A percentile compares a stretch with the other conserved stretches of the same genome.
Conservation (phyloP, 2,797 vertebrate species). For the Mus minutoides region DNA sequence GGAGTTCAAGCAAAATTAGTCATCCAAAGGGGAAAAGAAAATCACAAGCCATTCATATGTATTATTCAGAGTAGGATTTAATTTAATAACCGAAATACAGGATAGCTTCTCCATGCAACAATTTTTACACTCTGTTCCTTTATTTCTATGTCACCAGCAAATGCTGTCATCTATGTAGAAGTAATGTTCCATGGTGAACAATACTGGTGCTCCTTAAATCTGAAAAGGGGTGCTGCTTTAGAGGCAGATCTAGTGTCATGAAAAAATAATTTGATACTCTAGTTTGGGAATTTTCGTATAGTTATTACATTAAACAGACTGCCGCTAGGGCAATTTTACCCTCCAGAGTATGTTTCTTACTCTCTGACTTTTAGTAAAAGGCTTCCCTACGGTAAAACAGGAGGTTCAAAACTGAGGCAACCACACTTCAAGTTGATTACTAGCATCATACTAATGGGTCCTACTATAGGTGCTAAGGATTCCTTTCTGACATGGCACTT, state of each 20-base stretch:
- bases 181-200: neutral
- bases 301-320: neutral
- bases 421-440: neutral
- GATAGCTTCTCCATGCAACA: constrained; percentile 42
- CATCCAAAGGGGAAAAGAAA: constrained; percentile 57
- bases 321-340: fast-evolving
- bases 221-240: neutral
- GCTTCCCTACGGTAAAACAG: neutral
- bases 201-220: neutral
- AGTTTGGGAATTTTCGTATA: neutral
- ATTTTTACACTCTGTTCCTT: constrained; percentile 52
- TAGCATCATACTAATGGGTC: neutral
- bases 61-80: constrained; percentile 74
- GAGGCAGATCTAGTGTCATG: neutral
- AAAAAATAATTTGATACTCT: neutral
- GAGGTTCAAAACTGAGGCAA: neutral
- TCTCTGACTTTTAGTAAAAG: neutral
- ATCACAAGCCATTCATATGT: constrained; percentile 72
- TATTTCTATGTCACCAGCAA: constrained; percentile 33
- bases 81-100: constrained; percentile 65
- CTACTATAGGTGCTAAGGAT: neutral
- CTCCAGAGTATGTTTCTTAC: too few relatives aligned
- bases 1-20: constrained; percentile 80
- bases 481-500: neutral
- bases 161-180: constrained; percentile 40